Evolutionary conservation across 2,888 invertebrate species (phyloP).

Genomic region (Dione vanillae): DNA sequence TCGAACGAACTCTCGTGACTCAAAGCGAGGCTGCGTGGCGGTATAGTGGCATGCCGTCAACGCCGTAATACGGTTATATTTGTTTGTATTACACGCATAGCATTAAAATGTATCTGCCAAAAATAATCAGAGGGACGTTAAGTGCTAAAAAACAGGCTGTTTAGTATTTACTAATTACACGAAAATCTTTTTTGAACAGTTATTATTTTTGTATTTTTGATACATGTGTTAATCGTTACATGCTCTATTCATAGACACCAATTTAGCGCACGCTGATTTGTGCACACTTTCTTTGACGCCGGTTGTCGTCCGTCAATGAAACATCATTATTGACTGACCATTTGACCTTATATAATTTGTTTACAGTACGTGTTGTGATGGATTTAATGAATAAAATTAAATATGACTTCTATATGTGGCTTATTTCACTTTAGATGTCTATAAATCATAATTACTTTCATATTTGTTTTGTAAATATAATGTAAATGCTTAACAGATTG

Average conservation of each 20-base stretch:
- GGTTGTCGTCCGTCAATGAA: slow-evolving; percentile 54
- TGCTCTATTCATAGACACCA: slow-evolving; percentile 25
- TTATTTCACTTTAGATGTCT: slow-evolving; percentile 34
- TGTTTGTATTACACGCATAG: slow-evolving; percentile 57
- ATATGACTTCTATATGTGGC: slow-evolving; percentile 42
- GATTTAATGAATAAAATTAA: slow-evolving; percentile 54
- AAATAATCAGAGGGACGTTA: slow-evolving; percentile 61
- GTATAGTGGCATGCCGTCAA: slow-evolving; percentile 46
- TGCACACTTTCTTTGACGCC: slow-evolving; percentile 50
- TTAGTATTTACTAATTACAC: background rate
- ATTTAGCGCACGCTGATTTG: slow-evolving; percentile 44
- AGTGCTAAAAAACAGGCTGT: background rate
- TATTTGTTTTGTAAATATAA: slow-evolving; percentile 12
- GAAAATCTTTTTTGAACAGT: slow-evolving; percentile 22
- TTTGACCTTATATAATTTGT: slow-evolving; percentile 63
- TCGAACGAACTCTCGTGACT: slow-evolving; percentile 52
- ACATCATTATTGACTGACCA: slow-evolving; percentile 64
- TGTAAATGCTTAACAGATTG: background rate
- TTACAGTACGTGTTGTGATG: slow-evolving; percentile 57
- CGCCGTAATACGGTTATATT: slow-evolving; percentile 57
- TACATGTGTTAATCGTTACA: background rate
- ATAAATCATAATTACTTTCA: slow-evolving; percentile 27
- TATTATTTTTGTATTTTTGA: slow-evolving; percentile 4
- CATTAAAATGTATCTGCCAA: slow-evolving; percentile 48
- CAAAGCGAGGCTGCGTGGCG: slow-evolving; percentile 48